Base-by-base conservation (phyloP, 2,888 invertebrate species). In the Ennomos erosarius region DNA sequence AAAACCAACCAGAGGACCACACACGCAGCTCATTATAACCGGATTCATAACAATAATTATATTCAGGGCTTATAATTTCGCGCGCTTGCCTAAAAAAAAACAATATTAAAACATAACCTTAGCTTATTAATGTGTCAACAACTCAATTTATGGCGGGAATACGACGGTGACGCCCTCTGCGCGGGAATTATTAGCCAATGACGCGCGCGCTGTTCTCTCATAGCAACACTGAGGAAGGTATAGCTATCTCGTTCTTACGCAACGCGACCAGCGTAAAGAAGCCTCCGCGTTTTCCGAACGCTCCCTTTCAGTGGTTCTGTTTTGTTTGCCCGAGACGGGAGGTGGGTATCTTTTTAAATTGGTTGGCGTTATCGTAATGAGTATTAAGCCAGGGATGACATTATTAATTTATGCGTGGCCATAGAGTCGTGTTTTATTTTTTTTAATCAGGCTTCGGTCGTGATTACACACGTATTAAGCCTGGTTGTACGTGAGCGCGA, bases 101-200 rank as follows among this genome's bases (percentile, higher is more conserved):
- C 59, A 84, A 80, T 86, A 89, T 89, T 88, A 90, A 87, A 90
- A 90, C 89, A 88, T 90, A 90, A 89, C 88, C 86, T 90, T 80
- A 78, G 74, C 88, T 89, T 92, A 91, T 90, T 88, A 90, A 88
- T 85, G 90, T 92, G 92, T 91, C 92, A 92, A 92, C 92, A 92
- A 88, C 92, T 92, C 92, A 92, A 92, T 92, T 92, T 92, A 92
- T 92, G 87, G 92, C 89, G 90, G 85, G 85, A 89, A 89, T 74
- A 64, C 75, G 78, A 71, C 63, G 85, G 88, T 72, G 76, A 88
- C 92, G 92, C 92, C 92, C 88, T 85, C 82, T 79, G 71, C 82
- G 79, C 79, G 78, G 78, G 76, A 75, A 77, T 69, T 67, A 68
- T 75, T 79, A 65, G 66, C 92, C 92, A 92, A 92, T 92, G 76